Conservation (phyloP, 2,113 vertebrate genomes). For the Procapra przewalskii region DNA sequence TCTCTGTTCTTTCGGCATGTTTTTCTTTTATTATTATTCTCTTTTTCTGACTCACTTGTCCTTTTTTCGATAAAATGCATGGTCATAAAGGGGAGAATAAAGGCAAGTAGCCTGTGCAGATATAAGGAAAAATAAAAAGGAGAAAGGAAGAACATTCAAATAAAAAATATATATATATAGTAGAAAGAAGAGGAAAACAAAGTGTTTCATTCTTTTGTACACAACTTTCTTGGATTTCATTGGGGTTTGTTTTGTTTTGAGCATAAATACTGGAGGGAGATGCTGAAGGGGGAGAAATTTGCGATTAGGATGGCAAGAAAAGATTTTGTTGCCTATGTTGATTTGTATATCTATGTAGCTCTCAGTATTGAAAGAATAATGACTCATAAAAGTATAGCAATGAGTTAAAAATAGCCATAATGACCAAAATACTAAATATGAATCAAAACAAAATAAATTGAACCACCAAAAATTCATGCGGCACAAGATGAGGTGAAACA, state of each 20-base stretch:
- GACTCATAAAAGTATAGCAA: constrained; percentile 75
- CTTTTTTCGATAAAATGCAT: constrained; percentile 10
- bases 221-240: constrained; percentile 92
- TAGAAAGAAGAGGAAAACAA: constrained; percentile 22
- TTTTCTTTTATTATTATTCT: not conserved
- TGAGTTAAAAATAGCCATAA: constrained; percentile 80
- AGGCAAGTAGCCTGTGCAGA: constrained; percentile 59
- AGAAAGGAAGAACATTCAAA: constrained; percentile 51
- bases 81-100: constrained; percentile 7
- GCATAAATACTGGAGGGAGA: constrained; percentile 8
- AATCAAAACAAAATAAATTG: constrained; percentile 81
- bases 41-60: constrained; percentile 23
- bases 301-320: constrained; percentile 94
- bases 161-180: not conserved
- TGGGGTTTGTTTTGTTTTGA: constrained; percentile 40
- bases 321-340: constrained; percentile 97
- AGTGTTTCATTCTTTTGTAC: constrained; percentile 90
- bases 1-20: constrained; percentile 30
- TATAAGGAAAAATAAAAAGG: constrained; percentile 40
- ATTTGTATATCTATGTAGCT: constrained; percentile 83
- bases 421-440: constrained; percentile 75
- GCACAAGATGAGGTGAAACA: constrained; percentile 95
- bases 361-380: constrained; percentile 74
- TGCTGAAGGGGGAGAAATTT: constrained; percentile 46
- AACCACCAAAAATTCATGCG: constrained; percentile 99